Evolutionary conservation across 1,140 invertebrate species (phyloP).

Genomic region (Sinella curviseta): DNA sequence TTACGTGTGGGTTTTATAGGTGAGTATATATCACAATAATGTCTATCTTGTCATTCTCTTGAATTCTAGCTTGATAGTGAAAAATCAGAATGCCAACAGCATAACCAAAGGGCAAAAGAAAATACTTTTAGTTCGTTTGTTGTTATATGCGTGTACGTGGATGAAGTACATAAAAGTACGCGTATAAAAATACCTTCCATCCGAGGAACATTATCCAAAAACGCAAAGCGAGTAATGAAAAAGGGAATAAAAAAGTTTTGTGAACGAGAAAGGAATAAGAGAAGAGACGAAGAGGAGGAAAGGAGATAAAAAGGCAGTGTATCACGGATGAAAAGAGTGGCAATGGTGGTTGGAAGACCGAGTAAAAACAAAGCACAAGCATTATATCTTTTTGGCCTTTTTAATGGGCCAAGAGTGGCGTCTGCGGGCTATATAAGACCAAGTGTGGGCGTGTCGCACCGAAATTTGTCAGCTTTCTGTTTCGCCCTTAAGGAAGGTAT

Average conservation of each 20-base stretch:
- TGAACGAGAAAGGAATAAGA: slow-evolving; percentile 32
- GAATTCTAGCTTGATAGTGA: not conserved
- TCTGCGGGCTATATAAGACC: slow-evolving; percentile 48
- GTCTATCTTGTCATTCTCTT: slow-evolving; percentile 1
- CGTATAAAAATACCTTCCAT: too few species aligned
- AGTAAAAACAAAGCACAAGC: slow-evolving; percentile 49
- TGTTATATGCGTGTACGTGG: too few species aligned
- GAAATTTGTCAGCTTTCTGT: slow-evolving; percentile 50
- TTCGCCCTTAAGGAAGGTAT: slow-evolving; percentile 34
- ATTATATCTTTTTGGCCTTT: slow-evolving; percentile 40
- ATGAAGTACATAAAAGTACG: too few species aligned
- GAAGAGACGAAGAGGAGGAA: slow-evolving; percentile 22
- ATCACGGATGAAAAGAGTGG: slow-evolving; percentile 40
- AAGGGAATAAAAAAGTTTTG: slow-evolving; percentile 42
- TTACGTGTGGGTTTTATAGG: too few species aligned
- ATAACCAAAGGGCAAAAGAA: slow-evolving; percentile 12
- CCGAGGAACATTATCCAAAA: too few species aligned
- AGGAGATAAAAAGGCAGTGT: slow-evolving; percentile 24
- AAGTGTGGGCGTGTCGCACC: slow-evolving; percentile 49
- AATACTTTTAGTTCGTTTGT: not conserved
- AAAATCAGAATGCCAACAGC: slow-evolving; percentile 1
- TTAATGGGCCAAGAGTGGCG: slow-evolving; percentile 48
- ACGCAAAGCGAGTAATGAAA: slow-evolving; percentile 47
- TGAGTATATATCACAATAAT: not conserved
- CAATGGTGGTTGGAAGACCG: slow-evolving; percentile 41